phyloP scores from a whole-genome alignment of 2,113 vertebrate species.

The Entomyzon cyanotis region DNA sequence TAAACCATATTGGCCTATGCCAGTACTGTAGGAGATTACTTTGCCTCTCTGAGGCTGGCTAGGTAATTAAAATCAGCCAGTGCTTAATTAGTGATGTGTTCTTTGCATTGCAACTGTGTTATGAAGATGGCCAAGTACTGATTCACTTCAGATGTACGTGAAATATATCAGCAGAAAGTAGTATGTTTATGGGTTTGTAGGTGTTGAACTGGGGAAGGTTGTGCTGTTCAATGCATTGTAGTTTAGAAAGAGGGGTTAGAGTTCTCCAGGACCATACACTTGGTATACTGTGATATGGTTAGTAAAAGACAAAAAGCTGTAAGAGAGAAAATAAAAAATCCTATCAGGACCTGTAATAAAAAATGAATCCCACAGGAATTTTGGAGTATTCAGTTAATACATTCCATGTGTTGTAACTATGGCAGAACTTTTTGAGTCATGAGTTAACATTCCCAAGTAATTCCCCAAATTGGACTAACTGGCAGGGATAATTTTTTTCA shows the following conservation, averaged over 20 bases:
- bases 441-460: conserved; percentile 49
- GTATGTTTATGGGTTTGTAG: neutral
- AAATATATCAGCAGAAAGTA: neutral
- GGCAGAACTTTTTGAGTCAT: conserved; percentile 31
- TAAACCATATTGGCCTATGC: neutral
- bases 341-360: conserved; percentile 1
- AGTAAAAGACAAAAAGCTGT: neutral
- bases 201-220: neutral
- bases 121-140: neutral
- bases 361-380: conserved; percentile 22
- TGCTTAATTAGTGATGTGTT: neutral
- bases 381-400: conserved; percentile 38
- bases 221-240: neutral
- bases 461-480: conserved; percentile 57
- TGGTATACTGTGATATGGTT: neutral
- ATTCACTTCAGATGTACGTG: neutral
- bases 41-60: neutral
- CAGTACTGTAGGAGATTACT: neutral
- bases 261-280: neutral
- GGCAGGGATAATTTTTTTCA: conserved; percentile 62
- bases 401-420: conserved; percentile 40
- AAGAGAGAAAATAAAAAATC: neutral
- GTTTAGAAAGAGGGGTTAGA: neutral
- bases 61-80: neutral
- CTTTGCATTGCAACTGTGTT: neutral